Base-by-base conservation (phyloP, 2,888 invertebrate species). In the Linnaemya vulpina region DNA sequence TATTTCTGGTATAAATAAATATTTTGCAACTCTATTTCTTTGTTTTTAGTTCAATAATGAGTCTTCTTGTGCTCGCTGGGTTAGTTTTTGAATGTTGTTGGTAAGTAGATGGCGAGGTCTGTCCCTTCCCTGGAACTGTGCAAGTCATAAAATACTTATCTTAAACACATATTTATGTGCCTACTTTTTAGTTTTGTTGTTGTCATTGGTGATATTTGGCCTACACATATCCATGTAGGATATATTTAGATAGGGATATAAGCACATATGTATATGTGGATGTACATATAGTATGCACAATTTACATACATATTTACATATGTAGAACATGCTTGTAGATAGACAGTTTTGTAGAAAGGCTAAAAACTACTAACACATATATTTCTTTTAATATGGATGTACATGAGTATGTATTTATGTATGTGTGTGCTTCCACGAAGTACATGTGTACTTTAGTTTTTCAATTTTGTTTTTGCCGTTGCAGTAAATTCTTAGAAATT, bases 401-500 rank as follows among this genome's bases (percentile, higher is more conserved):
- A 40, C 51, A 43, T 15, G 53, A 11, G 2, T 30, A 62, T 55
- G 13, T 22, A 53, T 53, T 10, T 13, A 55, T 25, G 8, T 17
- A 55, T 4, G 2, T 30, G 5, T 30, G 30, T 30, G 5, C n/a
- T n/a, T 30, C 30, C 30, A 9, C 55, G 25, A 55, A 13, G 13
- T 55, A 15, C 30, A 15, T 55, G 5, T 30, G 17, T 35, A 22
- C 35, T 35, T 35, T 22, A 17, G 15, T 68, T 60, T 63, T 17
- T 9, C 13, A 22, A 22, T 77, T 68, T 70, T 35, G 4, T 15
- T 70, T 63, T 71, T 71, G 53, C 62, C 43, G 38, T 3, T 75
- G 81, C 81, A 70, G 75, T 63, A 76, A 76, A 70, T 82, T 82
- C 81, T 20, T 62, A 25, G 75, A 82, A 82, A 25, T 76, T 73